Evolutionary conservation across 2,113 vertebrate species (phyloP).

Genomic region (Antechinus stuartii): DNA sequence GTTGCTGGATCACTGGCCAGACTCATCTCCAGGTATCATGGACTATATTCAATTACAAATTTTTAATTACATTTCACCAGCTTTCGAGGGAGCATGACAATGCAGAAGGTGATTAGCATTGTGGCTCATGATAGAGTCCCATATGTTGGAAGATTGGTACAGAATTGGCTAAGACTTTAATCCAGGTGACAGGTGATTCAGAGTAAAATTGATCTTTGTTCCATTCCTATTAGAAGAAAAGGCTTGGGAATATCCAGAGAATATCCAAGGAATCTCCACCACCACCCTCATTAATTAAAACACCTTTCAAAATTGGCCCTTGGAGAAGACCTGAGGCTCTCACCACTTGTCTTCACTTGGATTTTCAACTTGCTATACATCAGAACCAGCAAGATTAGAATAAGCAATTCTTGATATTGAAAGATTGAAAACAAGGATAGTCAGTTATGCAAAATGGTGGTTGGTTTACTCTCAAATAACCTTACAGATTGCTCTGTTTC

Average conservation of each 20-base stretch:
- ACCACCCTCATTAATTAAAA: background rate
- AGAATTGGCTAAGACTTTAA: background rate
- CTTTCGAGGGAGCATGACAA: background rate
- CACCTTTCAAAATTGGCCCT: background rate
- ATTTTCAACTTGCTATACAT: background rate
- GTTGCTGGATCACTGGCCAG: background rate
- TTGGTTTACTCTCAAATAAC: background rate
- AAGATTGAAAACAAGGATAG: background rate
- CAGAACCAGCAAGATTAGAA: background rate
- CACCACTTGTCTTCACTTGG: background rate
- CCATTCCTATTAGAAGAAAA: background rate
- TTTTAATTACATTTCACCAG: conserved; percentile 11
- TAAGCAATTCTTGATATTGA: background rate
- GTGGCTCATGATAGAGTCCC: background rate
- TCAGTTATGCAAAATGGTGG: background rate
- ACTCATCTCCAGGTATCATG: background rate
- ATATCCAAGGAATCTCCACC: background rate
- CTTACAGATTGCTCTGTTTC: background rate
- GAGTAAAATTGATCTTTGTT: background rate
- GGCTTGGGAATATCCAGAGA: background rate
- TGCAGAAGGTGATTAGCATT: background rate
- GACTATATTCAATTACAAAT: background rate
- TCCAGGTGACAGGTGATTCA: background rate
- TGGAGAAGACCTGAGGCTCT: background rate
- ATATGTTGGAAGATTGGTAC: background rate